Evolutionary conservation across 2,797 vertebrate species (phyloP).

Genomic region (Nannoperca australis): DNA sequence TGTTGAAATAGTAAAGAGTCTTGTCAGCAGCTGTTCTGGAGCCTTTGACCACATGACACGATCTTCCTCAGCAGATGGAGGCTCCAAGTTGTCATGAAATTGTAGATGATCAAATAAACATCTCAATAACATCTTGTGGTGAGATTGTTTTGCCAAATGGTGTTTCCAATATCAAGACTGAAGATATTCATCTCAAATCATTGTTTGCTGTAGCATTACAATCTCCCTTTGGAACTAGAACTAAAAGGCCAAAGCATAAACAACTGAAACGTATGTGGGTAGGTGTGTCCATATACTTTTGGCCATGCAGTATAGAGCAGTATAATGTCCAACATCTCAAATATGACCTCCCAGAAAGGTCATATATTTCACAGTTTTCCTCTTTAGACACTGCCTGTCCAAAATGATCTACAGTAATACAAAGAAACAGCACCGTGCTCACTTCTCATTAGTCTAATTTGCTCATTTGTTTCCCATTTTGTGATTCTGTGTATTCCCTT

Average conservation of each 20-base stretch:
- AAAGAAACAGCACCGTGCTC: slow-evolving; percentile 3
- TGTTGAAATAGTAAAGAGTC: slow-evolving; percentile 1
- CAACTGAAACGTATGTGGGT: not conserved
- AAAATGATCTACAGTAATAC: not conserved
- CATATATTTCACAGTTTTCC: not conserved
- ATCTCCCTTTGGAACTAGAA: not conserved
- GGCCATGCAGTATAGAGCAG: no score
- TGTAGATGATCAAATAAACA: not conserved
- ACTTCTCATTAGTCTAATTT: slow-evolving; percentile 1
- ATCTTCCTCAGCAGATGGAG: no score
- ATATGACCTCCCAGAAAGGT: slow-evolving; percentile 16
- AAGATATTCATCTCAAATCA: not conserved
- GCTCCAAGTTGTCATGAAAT: not conserved
- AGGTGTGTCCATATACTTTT: not conserved
- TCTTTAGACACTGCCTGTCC: not conserved
- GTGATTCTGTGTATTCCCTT: slow-evolving; percentile 20
- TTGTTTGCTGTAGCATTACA: not conserved
- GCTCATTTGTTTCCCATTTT: slow-evolving; percentile 30
- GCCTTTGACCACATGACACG: not conserved
- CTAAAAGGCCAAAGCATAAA: not conserved
- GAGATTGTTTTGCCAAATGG: not conserved
- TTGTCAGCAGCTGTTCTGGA: not conserved
- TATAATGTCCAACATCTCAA: not conserved
- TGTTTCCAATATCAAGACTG: not conserved
- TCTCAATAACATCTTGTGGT: not conserved